phyloP scores from a whole-genome alignment of 2,888 invertebrate genomes.

The Rosalia funebris region DNA sequence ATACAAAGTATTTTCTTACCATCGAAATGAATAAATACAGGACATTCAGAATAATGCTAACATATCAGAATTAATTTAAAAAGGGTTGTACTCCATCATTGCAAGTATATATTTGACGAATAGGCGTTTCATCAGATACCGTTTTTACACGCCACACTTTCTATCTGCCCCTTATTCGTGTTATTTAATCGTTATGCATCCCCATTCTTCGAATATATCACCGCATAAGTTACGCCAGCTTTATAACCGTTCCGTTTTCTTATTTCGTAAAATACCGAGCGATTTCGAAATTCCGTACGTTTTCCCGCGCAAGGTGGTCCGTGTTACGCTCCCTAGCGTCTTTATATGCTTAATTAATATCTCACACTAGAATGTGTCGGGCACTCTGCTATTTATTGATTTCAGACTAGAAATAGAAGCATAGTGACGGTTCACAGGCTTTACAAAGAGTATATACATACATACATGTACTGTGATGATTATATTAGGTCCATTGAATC shows the following conservation, averaged over 20 bases:
- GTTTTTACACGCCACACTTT: too few relatives aligned
- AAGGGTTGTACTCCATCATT: too few relatives aligned
- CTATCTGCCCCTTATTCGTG: not conserved
- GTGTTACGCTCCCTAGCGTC: not conserved
- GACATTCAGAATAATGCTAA: too few relatives aligned
- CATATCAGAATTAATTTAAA: too few relatives aligned
- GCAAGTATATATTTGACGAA: not conserved
- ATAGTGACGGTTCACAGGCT: constrained; percentile 14
- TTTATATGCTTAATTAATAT: constrained; percentile 10
- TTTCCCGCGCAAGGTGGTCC: not conserved
- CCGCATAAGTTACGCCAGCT: not conserved
- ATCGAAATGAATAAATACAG: too few relatives aligned
- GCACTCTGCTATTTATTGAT: constrained; percentile 19
- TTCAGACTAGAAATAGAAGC: constrained; percentile 20
- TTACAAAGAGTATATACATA: too few relatives aligned
- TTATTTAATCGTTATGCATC: not conserved
- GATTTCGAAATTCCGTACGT: not conserved
- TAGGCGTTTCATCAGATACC: not conserved
- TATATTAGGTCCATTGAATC: too few relatives aligned
- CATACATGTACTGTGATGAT: too few relatives aligned
- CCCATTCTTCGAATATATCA: not conserved
- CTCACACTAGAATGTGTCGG: constrained; percentile 21
- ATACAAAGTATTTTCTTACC: too few relatives aligned
- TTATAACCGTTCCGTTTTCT: not conserved
- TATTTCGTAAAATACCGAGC: not conserved